Conservation (phyloP, 2,797 vertebrate genomes). For the Acrocephalus scirpaceus region DNA sequence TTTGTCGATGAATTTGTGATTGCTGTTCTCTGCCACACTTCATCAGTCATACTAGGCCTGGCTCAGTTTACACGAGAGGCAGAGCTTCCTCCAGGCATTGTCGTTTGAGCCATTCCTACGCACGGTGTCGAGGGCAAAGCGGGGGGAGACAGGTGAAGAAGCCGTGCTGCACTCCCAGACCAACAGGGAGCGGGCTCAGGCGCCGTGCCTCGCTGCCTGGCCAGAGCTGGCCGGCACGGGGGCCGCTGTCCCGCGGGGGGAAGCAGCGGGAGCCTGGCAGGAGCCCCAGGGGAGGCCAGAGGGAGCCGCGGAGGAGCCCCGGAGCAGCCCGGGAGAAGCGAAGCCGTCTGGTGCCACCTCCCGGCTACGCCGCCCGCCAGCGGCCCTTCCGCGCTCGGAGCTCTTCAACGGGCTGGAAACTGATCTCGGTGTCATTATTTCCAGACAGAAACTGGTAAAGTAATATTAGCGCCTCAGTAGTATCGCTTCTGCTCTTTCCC, state of each 20-base stretch:
- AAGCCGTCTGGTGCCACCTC: constrained; percentile 72
- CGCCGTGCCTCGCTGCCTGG: not conserved
- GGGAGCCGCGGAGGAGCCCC: not conserved
- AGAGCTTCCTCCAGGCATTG: not conserved
- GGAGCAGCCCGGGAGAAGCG: not conserved
- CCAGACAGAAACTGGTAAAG: not conserved
- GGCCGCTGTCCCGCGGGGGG: not conserved
- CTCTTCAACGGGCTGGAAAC: not conserved
- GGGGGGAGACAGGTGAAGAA: not conserved
- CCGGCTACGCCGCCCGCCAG: constrained; percentile 6
- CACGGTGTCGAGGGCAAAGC: rapidly evolving
- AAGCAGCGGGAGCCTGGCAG: not conserved
- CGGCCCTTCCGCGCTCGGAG: not conserved
- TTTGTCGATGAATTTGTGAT: not conserved
- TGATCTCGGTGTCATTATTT: rapidly evolving
- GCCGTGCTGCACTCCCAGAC: not conserved
- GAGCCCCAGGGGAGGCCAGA: not conserved
- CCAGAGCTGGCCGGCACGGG: not conserved
- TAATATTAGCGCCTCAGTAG: rapidly evolving
- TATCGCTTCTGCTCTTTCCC: rapidly evolving
- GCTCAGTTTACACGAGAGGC: not conserved
- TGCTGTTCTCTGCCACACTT: not conserved
- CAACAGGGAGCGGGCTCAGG: not conserved
- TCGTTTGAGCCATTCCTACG: rapidly evolving
- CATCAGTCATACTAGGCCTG: not conserved